These are phyloP conservation scores for Cheirogaleus medius DNA, from an alignment of 2,113 vertebrate genomes.

Conservation along the genomic window DNA sequence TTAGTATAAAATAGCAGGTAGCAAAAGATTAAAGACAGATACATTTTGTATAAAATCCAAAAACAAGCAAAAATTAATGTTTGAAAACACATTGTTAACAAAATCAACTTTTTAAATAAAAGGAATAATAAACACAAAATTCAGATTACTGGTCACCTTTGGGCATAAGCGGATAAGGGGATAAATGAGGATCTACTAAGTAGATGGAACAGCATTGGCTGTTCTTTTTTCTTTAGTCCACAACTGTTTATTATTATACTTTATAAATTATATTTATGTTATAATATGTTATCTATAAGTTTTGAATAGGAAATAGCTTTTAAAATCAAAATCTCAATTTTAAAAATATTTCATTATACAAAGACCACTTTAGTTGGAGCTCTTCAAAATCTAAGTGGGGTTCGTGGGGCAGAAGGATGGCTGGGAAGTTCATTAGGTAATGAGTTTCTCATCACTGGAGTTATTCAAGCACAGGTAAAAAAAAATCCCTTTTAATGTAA, in stretches of 20 bases:
- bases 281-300: neutral
- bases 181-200: neutral
- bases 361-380: neutral
- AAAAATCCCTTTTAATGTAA: neutral
- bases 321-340: constrained; percentile 21
- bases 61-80: neutral
- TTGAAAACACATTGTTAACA: neutral
- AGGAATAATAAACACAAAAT: neutral
- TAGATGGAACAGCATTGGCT: neutral
- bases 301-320: neutral
- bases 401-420: neutral
- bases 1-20: neutral
- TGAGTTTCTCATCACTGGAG: neutral
- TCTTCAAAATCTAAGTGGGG: neutral
- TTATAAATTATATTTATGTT: neutral
- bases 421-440: neutral
- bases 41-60: neutral
- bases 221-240: neutral
- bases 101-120: neutral
- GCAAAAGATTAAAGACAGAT: neutral
- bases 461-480: neutral
- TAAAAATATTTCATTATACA: neutral
- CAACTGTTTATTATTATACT: neutral
- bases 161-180: neutral
- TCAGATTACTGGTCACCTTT: neutral